Base-by-base conservation (phyloP, 2,888 invertebrate genomes). In the Hecatera dysodea region DNA sequence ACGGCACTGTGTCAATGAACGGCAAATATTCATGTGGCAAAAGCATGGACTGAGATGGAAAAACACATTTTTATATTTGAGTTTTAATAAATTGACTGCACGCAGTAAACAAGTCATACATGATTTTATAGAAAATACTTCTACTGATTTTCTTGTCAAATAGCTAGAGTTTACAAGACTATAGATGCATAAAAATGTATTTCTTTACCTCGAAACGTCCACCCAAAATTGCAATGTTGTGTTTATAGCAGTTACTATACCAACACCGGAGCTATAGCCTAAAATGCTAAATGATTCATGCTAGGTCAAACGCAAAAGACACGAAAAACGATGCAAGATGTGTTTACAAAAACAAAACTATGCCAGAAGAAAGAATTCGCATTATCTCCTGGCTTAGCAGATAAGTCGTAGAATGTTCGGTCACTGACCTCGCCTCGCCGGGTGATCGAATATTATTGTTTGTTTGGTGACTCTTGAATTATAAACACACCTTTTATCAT, bases 211-310 rank as follows among this genome's bases (percentile, higher is more conserved):
- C 67, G 5, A 60, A 67, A 64, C 50, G 64, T 77, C 79, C 82
- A 84, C 77, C 57, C 67, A 74, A 72, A 55, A 77, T 66, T 59
- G 71, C 64, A 81, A 72, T 72, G 69, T 78, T 63, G 72, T 72
- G 56, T 57, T 71, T 73, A 70, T 83, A 79, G 78, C 80, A 73
- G 69, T 81, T 81, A 80, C 70, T 77, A 80, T 78, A 86, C 86
- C 86, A 84, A 74, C 86, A 87, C 87, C 83, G 79, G 60, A 80
- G 71, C 64, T 72, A 76, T 75, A 80, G 76, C 81, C 70, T 76
- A 80, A 72, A 73, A 84, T 80, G 60, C 78, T 78, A 39, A 70
- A 78, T 78, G 76, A 72, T 75, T 79, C 89, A 88, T 88, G 87
- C 89, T 83, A 84, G 67, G 73, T 82, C 71, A 82, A 81, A 80